Evolutionary conservation across 2,797 vertebrate genomes (phyloP).

Genomic region (Enteromius afrohamiltoni): DNA sequence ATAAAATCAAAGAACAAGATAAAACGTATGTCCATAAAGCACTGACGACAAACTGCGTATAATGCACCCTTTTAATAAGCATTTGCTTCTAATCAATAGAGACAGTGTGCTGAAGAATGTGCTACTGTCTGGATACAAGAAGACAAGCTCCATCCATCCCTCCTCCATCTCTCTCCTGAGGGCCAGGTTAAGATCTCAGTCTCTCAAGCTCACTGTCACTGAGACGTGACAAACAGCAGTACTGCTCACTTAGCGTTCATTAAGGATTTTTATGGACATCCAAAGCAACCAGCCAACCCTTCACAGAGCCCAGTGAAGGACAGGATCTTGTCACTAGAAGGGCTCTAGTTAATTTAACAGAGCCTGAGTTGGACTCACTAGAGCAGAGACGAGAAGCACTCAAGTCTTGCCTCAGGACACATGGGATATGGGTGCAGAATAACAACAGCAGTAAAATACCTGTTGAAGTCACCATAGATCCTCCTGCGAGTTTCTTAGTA

Average conservation of each 20-base stretch:
- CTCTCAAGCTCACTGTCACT: constrained; percentile 15
- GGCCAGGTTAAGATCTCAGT: constrained; percentile 12
- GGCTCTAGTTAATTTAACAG: constrained; percentile 49
- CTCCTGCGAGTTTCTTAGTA: constrained; percentile 26
- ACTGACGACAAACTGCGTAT: constrained; percentile 52
- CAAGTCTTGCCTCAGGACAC: constrained; percentile 32
- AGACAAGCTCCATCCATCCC: constrained; percentile 4
- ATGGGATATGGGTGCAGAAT: constrained; percentile 1
- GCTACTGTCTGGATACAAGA: constrained; percentile 47
- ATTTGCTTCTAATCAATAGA: constrained; percentile 70
- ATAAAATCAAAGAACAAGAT: background rate
- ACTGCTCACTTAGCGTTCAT: constrained; percentile 15
- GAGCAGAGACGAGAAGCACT: constrained; percentile 54
- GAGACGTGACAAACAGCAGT: constrained; percentile 5
- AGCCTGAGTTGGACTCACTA: constrained; percentile 3
- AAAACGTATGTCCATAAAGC: constrained; percentile 32
- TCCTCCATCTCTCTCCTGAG: background rate
- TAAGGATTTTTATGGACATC: constrained; percentile 44
- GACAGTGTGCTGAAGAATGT: constrained; percentile 53
- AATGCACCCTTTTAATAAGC: constrained; percentile 64
- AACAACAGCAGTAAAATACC: constrained; percentile 35
- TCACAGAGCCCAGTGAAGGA: constrained; percentile 19
- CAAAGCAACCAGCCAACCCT: constrained; percentile 31
- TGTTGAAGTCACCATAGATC: constrained; percentile 28
- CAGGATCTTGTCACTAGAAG: constrained; percentile 44